phyloP scores from a whole-genome alignment of 2,113 vertebrate genomes.

The Vombatus ursinus region DNA sequence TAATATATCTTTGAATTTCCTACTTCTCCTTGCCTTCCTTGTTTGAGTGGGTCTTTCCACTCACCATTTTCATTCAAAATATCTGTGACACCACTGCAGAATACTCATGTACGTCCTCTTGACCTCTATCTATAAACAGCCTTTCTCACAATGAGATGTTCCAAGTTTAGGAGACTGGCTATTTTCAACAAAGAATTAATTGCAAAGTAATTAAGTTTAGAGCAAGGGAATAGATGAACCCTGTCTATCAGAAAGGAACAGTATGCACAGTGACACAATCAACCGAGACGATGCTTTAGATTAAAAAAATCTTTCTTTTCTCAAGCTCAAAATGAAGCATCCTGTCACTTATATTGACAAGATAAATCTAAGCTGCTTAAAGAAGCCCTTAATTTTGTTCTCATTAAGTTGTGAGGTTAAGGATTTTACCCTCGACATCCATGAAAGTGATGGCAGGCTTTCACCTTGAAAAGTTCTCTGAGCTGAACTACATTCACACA shows the following conservation, averaged over 20 bases:
- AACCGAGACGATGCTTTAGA: slow-evolving; percentile 67
- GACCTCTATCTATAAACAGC: slow-evolving; percentile 79
- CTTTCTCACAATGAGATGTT: slow-evolving; percentile 78
- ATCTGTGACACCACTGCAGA: slow-evolving; percentile 66
- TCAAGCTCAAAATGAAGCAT: slow-evolving; percentile 67
- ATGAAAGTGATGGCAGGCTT: slow-evolving; percentile 59
- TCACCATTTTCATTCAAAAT: slow-evolving; percentile 69
- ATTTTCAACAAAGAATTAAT: slow-evolving; percentile 83
- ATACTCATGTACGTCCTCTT: slow-evolving; percentile 73
- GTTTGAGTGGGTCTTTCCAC: slow-evolving; percentile 16
- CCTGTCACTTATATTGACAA: slow-evolving; percentile 71
- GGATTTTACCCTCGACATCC: slow-evolving; percentile 65
- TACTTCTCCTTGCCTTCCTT: not conserved
- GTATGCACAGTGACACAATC: slow-evolving; percentile 70
- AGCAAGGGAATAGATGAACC: slow-evolving; percentile 79
- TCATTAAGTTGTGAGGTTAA: slow-evolving; percentile 69
- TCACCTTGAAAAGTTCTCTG: slow-evolving; percentile 76
- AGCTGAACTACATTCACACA: slow-evolving; percentile 56
- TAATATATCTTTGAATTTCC: not conserved
- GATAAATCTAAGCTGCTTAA: slow-evolving; percentile 79
- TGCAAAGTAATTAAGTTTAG: slow-evolving; percentile 82
- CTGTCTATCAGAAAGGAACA: slow-evolving; percentile 79
- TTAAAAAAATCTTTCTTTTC: slow-evolving; percentile 51
- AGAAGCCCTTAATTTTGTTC: slow-evolving; percentile 74
- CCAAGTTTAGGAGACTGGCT: slow-evolving; percentile 77